phyloP scores from a whole-genome alignment of 2,113 vertebrate genomes.

The Mormyrus iriodes region DNA sequence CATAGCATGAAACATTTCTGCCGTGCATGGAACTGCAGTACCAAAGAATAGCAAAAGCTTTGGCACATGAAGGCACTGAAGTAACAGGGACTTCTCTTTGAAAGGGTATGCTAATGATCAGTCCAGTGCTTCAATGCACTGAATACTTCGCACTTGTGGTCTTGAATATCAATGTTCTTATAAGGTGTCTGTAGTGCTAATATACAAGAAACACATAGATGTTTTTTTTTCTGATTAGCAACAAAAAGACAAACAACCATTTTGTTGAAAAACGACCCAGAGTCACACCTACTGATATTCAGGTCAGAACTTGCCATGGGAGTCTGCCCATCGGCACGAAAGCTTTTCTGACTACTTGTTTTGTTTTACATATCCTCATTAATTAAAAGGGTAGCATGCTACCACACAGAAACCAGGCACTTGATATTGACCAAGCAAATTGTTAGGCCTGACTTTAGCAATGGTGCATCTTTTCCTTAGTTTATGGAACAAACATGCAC shows the following conservation, averaged over 20 bases:
- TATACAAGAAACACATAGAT: not conserved
- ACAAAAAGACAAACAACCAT: not conserved
- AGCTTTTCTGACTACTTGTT: not conserved
- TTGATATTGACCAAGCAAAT: not conserved
- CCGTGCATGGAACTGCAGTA: not conserved
- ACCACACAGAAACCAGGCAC: not conserved
- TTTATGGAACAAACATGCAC: not conserved
- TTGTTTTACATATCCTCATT: not conserved
- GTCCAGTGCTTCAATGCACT: constrained; percentile 5
- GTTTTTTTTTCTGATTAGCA: not conserved
- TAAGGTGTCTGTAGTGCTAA: not conserved
- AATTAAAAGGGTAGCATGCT: not conserved
- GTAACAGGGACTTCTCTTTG: constrained; percentile 21
- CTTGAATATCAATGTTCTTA: constrained; percentile 35
- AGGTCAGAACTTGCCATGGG: not conserved
- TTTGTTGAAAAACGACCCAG: not conserved
- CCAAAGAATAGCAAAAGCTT: not conserved
- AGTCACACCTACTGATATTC: not conserved
- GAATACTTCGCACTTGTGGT: constrained; percentile 4
- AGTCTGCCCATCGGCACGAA: not conserved
- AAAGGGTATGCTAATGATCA: constrained; percentile 35
- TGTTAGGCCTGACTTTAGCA: not conserved
- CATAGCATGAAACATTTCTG: not conserved
- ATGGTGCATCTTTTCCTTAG: not conserved
- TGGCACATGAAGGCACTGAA: not conserved